Evolutionary conservation across 2,888 invertebrate genomes (phyloP), one percentile per base, ranked within the genome.

Genomic region (Pterobdella sp.): DNA sequence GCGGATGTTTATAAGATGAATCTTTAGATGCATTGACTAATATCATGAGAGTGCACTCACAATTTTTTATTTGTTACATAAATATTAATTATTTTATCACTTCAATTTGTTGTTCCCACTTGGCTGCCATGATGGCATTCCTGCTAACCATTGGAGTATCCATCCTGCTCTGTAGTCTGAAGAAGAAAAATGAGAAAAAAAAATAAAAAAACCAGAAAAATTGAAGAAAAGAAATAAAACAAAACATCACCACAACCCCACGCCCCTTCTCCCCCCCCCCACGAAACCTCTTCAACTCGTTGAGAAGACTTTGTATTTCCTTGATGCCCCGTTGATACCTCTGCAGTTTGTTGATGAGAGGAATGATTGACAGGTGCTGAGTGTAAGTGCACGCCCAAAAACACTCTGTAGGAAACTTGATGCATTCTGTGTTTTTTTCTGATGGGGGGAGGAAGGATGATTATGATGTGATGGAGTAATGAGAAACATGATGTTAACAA

Each of bases 351-450:
- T 92, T 91, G 68, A 93, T 87, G 1, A 93, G 90, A 0, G 97
- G 94, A 77, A 94, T 87, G 72, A 96, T 88, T 10, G 93, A 90
- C 74, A 96, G 87, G 82, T 96, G 95, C 84, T 95, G 94, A 84
- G 92, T 91, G 84, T 94, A 93, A 60, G 96, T 86, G 0, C 96
- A 94, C 67, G 97, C 86, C 85, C 94, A 96, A 92, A 96, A 97
- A 82, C 96, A 97, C 78, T 94, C 92, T 0, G 96, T 95, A 76
- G 93, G 91, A 85, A 98, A 98, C 81, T 93, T 95, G 1, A 91
- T 88, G 72, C 90, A 90, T 14, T 88, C 87, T 89, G 90, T 90
- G 68, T 86, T 52, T 67, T 68, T 49, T 26, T 18, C n/a, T 0
- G 73, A 31, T 26, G 26, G 7, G 42, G 26, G 7, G n/a, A 7